Percentiles rank a stretch among this genome's conserved stretches.
phyloP scores from a whole-genome alignment of 1,140 invertebrate genomes.

The Hetaerina americana region DNA sequence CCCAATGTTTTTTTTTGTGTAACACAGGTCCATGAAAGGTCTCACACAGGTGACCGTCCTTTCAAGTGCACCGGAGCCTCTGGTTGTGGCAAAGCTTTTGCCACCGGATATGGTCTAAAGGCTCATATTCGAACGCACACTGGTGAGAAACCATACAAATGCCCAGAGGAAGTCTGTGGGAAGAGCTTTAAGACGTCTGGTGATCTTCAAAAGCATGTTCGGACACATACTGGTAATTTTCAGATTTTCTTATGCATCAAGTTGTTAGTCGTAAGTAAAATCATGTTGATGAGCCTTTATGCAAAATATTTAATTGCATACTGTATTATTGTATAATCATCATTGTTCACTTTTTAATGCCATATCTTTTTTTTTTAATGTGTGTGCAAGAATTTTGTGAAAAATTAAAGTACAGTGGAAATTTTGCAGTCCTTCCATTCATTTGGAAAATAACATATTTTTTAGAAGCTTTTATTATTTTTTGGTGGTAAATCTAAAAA shows the following conservation, averaged over 20 bases:
- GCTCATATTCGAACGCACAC: conserved; percentile 53
- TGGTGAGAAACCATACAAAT: conserved; percentile 54
- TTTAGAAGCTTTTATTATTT: no score
- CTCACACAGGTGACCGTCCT: conserved; percentile 47
- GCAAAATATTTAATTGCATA: no score
- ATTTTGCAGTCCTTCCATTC: no score
- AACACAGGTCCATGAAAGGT: conserved; percentile 46
- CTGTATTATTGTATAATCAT: no score
- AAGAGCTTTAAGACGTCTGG: conserved; percentile 56
- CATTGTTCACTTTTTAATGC: no score
- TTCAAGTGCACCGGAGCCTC: conserved; percentile 39
- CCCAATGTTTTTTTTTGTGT: conserved; percentile 15
- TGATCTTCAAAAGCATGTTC: conserved; percentile 52
- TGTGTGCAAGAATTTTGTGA: no score
- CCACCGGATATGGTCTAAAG: conserved; percentile 53
- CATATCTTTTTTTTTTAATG: no score
- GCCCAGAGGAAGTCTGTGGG: conserved; percentile 37
- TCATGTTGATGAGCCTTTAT: no score
- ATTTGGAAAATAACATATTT: no score
- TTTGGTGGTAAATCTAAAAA: no score
- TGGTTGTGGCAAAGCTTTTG: conserved; percentile 49
- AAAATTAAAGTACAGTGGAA: no score
- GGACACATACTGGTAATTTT: conserved; percentile 48
- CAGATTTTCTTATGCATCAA: conserved; percentile 3
- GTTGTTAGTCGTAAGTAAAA: no score